Evolutionary conservation across 2,888 invertebrate species (phyloP).

Genomic region (Lasiommata megera): DNA sequence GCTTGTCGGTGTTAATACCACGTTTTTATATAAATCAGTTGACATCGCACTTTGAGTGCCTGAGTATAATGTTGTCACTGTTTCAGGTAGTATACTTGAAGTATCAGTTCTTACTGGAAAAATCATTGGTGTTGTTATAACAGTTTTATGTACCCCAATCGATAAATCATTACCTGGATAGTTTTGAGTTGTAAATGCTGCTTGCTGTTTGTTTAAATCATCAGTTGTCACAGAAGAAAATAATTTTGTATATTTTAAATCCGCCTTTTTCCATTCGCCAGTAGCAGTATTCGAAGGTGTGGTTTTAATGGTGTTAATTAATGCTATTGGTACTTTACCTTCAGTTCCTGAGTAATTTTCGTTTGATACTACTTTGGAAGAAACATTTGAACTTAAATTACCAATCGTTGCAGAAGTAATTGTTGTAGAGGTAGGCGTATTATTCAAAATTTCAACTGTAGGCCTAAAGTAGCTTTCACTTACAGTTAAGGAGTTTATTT

Average conservation of each 20-base stretch:
- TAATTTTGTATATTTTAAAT: background rate
- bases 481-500: slow-evolving; percentile 12
- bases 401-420: background rate
- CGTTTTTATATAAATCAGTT: too few relatives aligned
- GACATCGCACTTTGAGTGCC: too few relatives aligned
- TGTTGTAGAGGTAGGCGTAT: background rate
- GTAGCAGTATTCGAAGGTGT: background rate
- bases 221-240: background rate
- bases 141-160: background rate
- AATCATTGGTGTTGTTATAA: background rate
- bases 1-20: too few relatives aligned
- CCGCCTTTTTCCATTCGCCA: too few relatives aligned
- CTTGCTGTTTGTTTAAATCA: background rate
- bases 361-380: background rate
- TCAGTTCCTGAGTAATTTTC: background rate
- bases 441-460: background rate
- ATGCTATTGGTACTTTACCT: background rate
- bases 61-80: too few relatives aligned
- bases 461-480: slow-evolving; percentile 5
- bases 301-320: background rate
- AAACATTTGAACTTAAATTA: background rate
- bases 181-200: background rate
- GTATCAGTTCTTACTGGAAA: too few relatives aligned
- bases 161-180: background rate
- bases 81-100: too few relatives aligned